Evolutionary conservation across 2,888 invertebrate genomes (phyloP), one percentile per base, ranked within the genome.

Genomic region (Acanthosepion esculentum): DNA sequence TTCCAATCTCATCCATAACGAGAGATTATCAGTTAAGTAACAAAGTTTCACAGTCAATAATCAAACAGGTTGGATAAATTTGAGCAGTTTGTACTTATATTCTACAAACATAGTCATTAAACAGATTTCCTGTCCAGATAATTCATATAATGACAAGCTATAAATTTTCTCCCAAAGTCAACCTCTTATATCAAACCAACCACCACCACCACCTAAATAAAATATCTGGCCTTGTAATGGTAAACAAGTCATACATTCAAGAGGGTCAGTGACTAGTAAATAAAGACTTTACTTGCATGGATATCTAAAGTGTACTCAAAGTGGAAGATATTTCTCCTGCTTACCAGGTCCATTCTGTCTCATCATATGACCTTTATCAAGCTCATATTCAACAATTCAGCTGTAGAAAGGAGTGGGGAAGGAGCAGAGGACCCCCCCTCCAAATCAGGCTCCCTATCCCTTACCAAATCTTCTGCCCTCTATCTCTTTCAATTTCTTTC

Each of bases 41-140:
- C 78, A 78, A 59, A n/a, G n/a, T 78, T 78, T 78, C n/a, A 78
- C 78, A 78, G n/a, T 78, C 33, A 78, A 78, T 78, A 78, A 33
- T n/a, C 8, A 33, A 15, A 4, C 78, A 5, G 10, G 15, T 18
- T n/a, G 15, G n/a, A 18, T n/a, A 33, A n/a, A 78, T 78, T 33
- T 78, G n/a, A 78, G 12, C 78, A 78, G 78, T 78, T 33, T 78
- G 12, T 5, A 78, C n/a, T 59, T 23, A 23, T 59, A 7, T 59
- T 23, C 59, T 6, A 59, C 23, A 59, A 20, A 55, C 15, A 55
- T 7, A 29, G 7, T n/a, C 15, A 10, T 6, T 78, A 10, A 1
- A 78, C 12, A 12, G 10, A 78, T n/a, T n/a, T 78, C n/a, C 33
- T n/a, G n/a, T n/a, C 78, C n/a, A 78, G 23, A 20, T 20, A 20